Evolutionary conservation across 2,113 vertebrate species (phyloP), one percentile per base, ranked within the genome.

Genomic region (Malurus melanocephalus): DNA sequence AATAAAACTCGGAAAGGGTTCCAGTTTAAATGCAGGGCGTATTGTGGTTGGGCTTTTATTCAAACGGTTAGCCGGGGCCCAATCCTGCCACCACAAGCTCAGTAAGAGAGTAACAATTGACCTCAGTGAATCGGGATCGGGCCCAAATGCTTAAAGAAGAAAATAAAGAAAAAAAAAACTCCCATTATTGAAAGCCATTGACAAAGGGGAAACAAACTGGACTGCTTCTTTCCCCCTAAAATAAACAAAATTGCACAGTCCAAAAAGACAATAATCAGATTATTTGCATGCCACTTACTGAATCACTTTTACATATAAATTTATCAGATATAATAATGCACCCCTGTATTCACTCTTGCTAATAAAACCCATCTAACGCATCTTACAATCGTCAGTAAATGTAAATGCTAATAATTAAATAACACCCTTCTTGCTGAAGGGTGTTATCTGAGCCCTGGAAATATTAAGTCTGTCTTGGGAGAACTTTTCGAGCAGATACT

Each of bases 1-100:
- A 96, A 95, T 92, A 90, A 96, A 96, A 95, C 91, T 65, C 93
- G 88, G 91, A 92, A 69, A 87, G 22, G 0, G 55, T 83, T 94
- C 82, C 92, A 89, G 85, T 94, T 82, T 79, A 79, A 87, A 90
- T 62, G 92, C 64, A 30, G 26, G 57, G 49, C 38, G 57, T 85
- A 89, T 84, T 94, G 93, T 87, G 85, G 81, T 80, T 80, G 79
- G 88, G 93, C 87, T 90, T 95, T 95, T 94, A 91, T 92, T 91
- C 88, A 94, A 91, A 81, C 32, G 30, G 64, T 85, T 93, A 86
- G 80, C 78, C 56, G 57, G 96, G 90, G 79, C 80, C 72, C 80
- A 86, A 83, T 91, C 59, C 80, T 52, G 83, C n/a, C 78, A 85
- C 57, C 71, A 42, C 51, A n/a, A 80, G 67, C 13, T 23, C 43